A percentile compares a stretch with the other conserved stretches of the same genome.
Conservation (phyloP, 2,888 invertebrate species). For the Drosophila mulleri region DNA sequence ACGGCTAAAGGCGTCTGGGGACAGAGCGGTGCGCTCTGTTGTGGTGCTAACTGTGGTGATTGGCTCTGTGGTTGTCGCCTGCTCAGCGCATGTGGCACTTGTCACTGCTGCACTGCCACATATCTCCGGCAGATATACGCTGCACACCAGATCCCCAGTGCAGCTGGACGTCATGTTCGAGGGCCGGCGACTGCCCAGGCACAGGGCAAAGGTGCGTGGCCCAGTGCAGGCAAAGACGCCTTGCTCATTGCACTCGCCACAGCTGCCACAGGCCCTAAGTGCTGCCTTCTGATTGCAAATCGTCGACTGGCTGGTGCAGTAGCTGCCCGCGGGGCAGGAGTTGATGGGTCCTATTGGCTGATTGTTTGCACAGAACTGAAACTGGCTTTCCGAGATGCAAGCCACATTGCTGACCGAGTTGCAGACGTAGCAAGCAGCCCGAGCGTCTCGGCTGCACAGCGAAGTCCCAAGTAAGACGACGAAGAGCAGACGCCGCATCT, state of each 20-base stretch:
- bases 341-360: slow-evolving; percentile 38
- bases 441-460: background rate
- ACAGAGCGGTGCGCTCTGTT: background rate
- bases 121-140: slow-evolving; percentile 11
- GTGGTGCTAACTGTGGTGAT: background rate
- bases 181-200: slow-evolving; percentile 49
- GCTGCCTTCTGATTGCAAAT: slow-evolving; percentile 40
- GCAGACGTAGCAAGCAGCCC: slow-evolving; percentile 63
- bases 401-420: slow-evolving; percentile 40
- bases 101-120: slow-evolving; percentile 29
- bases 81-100: slow-evolving; percentile 21
- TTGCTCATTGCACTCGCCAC: slow-evolving; percentile 58
- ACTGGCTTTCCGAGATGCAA: slow-evolving; percentile 67
- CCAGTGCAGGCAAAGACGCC: slow-evolving; percentile 70
- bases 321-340: slow-evolving; percentile 51
- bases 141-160: slow-evolving; percentile 23
- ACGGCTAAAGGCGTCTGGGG: slow-evolving; percentile 11
- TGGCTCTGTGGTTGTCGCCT: background rate
- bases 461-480: background rate
- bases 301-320: slow-evolving; percentile 39
- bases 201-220: slow-evolving; percentile 60
- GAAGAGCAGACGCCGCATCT: slow-evolving; percentile 42
- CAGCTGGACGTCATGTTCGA: slow-evolving; percentile 54
- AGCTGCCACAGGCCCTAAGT: slow-evolving; percentile 53
- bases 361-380: slow-evolving; percentile 56